Percentiles rank a stretch among this genome's conserved stretches.
phyloP scores from a whole-genome alignment of 2,797 vertebrate genomes.

The Rhinoraja longicauda region DNA sequence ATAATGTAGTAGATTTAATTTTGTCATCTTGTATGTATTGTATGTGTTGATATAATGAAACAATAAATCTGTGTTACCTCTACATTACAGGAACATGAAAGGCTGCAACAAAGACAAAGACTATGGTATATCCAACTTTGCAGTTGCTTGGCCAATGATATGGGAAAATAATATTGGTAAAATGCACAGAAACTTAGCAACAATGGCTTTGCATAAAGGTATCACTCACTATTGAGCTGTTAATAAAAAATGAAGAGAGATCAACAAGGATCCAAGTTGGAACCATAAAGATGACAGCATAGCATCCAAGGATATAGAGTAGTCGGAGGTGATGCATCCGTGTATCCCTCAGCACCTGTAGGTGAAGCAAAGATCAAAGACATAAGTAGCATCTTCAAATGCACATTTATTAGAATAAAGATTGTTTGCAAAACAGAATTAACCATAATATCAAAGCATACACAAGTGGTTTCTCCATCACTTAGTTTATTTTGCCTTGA shows the following conservation, averaged over 20 bases:
- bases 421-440: background rate
- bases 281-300: conserved; percentile 92
- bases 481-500: background rate
- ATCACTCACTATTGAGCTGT: conserved; percentile 79
- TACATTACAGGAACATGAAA: background rate
- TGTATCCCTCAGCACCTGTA: conserved; percentile 83
- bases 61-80: background rate
- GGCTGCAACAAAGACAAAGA: background rate
- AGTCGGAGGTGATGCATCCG: conserved; percentile 84
- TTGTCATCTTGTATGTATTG: background rate
- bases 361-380: background rate
- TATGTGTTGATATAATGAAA: background rate
- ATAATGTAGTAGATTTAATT: background rate
- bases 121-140: background rate
- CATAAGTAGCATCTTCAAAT: background rate
- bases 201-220: background rate
- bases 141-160: background rate
- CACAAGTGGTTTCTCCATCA: background rate
- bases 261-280: conserved; percentile 94
- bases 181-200: background rate
- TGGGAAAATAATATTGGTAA: background rate
- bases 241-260: conserved; percentile 84
- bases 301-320: conserved; percentile 87
- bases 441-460: background rate
- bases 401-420: background rate